phyloP scores from a whole-genome alignment of 2,888 invertebrate genomes.

The Synergus itoensis region DNA sequence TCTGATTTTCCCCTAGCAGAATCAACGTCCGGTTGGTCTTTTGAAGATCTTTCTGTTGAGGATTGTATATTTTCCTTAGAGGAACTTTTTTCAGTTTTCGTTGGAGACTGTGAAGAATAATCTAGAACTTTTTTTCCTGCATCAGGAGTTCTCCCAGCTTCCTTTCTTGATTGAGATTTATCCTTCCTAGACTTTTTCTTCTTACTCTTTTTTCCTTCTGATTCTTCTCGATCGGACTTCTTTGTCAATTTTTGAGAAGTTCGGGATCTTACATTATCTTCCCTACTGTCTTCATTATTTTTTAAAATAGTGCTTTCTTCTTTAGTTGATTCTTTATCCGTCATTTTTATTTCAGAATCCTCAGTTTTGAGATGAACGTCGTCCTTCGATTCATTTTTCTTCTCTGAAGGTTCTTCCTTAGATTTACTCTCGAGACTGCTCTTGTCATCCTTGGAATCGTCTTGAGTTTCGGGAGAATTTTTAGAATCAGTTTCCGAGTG shows the following conservation, averaged over 20 bases:
- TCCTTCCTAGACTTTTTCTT: neutral
- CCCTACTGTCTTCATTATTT: neutral
- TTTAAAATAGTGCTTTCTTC: neutral
- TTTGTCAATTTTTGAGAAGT: neutral
- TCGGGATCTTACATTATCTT: neutral
- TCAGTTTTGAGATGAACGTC: neutral
- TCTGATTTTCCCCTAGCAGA: constrained; percentile 56
- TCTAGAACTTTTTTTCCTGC: constrained; percentile 35
- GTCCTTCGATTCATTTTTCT: neutral
- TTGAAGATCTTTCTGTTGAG: constrained; percentile 39
- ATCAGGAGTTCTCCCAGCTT: constrained; percentile 36
- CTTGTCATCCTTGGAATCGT: constrained; percentile 4
- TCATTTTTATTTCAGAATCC: neutral
- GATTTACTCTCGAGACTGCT: neutral
- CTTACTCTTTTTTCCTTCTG: neutral
- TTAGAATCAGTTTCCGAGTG: constrained; percentile 30
- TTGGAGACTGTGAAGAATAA: neutral
- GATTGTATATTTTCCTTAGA: neutral
- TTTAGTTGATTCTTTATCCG: neutral
- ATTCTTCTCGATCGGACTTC: constrained; percentile 6
- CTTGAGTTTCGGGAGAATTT: constrained; percentile 35
- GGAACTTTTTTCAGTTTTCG: neutral
- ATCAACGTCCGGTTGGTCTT: constrained; percentile 55
- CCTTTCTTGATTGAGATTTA: constrained; percentile 14
- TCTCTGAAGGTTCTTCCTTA: neutral